Percentiles rank a stretch among this genome's conserved stretches.
phyloP scores from a whole-genome alignment of 2,888 invertebrate species.

The Penaeus monodon region DNA sequence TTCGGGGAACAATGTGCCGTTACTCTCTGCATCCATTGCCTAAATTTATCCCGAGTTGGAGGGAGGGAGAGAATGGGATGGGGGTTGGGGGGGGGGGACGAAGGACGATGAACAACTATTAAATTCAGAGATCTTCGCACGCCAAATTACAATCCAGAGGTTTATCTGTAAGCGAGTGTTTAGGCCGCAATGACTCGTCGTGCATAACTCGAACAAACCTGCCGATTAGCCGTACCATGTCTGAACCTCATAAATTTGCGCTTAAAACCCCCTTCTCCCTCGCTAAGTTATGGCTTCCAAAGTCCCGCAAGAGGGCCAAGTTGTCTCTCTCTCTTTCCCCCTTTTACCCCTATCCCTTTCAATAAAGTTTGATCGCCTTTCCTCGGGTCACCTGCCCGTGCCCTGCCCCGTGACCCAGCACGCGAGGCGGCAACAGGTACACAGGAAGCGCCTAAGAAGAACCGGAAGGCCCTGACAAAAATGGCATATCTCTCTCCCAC shows the following conservation, averaged over 20 bases:
- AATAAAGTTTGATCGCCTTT: neutral
- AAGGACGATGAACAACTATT: no score
- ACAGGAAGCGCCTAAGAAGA: neutral
- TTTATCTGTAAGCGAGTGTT: slow-evolving; percentile 9
- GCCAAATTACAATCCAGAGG: slow-evolving; percentile 15
- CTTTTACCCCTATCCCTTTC: neutral
- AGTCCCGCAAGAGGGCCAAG: slow-evolving; percentile 13
- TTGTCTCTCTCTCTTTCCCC: slow-evolving; percentile 7
- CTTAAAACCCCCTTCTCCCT: slow-evolving; percentile 28
- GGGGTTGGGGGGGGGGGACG: no score
- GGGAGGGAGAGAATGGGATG: no score
- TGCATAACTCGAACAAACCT: slow-evolving; percentile 7
- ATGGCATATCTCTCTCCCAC: slow-evolving; percentile 41
- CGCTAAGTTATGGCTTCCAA: slow-evolving; percentile 17
- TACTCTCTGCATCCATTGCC: slow-evolving; percentile 8
- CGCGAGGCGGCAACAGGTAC: slow-evolving; percentile 32
- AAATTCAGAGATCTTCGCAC: slow-evolving; percentile 12
- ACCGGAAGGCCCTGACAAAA: slow-evolving; percentile 48
- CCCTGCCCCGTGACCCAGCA: neutral
- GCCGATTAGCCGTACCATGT: slow-evolving; percentile 43
- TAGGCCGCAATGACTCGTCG: neutral
- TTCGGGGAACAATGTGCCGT: no score
- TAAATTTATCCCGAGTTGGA: slow-evolving; percentile 19
- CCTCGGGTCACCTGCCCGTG: neutral
- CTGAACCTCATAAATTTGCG: slow-evolving; percentile 50